A percentile compares a stretch with the other conserved stretches of the same genome.
Conservation (phyloP, 2,113 vertebrate genomes). For the Crotalus helleri region DNA sequence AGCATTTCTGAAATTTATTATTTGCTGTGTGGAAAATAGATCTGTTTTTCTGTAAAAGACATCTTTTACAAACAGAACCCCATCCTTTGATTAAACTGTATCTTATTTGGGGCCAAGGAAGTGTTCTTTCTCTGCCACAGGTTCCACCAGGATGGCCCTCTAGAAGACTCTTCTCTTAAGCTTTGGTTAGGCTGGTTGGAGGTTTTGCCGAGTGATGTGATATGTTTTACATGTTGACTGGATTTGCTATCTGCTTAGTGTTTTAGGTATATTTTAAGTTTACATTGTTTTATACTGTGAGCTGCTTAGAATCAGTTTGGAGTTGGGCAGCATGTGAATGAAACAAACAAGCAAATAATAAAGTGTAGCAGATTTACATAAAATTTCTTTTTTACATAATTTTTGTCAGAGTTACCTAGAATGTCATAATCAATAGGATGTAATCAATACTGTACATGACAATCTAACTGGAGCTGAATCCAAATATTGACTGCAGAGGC, state of each 20-base stretch:
- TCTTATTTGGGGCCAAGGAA: background rate
- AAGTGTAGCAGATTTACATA: background rate
- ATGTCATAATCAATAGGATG: background rate
- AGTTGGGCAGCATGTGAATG: background rate
- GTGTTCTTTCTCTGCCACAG: background rate
- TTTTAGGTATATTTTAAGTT: background rate
- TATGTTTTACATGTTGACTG: background rate
- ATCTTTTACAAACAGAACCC: background rate
- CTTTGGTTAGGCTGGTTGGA: background rate
- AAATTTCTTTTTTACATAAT: background rate
- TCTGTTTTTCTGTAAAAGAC: slow-evolving; percentile 27
- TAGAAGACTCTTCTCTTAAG: background rate
- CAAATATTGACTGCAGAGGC: background rate
- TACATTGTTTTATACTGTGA: background rate
- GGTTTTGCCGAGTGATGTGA: background rate
- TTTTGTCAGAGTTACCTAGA: background rate
- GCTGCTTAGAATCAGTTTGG: background rate
- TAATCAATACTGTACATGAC: background rate
- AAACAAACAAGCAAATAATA: background rate
- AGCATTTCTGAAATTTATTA: slow-evolving; percentile 5
- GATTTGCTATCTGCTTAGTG: background rate
- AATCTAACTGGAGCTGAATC: background rate
- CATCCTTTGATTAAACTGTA: background rate
- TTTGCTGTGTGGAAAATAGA: background rate
- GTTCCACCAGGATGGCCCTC: background rate